These are phyloP conservation scores for Menidia menidia DNA, from an alignment of 2,797 vertebrate species.

Conservation along the genomic window DNA sequence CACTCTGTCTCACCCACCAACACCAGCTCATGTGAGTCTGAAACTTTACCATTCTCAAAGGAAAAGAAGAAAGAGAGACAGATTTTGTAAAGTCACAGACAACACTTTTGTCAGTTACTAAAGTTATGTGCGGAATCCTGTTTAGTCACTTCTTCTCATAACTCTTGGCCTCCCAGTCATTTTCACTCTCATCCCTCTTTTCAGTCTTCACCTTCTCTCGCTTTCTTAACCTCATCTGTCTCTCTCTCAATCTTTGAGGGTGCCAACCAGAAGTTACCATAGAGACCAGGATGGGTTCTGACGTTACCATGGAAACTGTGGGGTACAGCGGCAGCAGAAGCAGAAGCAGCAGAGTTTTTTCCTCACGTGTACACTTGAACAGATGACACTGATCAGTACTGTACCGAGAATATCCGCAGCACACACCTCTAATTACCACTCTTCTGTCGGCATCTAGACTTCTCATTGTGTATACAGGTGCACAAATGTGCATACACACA, in stretches of 20 bases:
- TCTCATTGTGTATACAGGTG: conserved; percentile 46
- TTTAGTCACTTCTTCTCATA: background rate
- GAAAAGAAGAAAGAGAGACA: conserved; percentile 3
- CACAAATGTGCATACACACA: conserved; percentile 13
- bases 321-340: conserved; percentile 71
- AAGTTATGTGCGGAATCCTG: conserved; percentile 15
- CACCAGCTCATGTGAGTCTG: background rate
- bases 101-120: background rate
- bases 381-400: conserved; percentile 67
- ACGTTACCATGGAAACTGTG: conserved; percentile 85
- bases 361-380: conserved; percentile 30
- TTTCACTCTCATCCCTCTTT: conserved; percentile 27
- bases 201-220: conserved; percentile 47
- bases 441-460: conserved; percentile 48
- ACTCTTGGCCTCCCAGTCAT: conserved; percentile 2
- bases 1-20: background rate
- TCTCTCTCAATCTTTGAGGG: conserved; percentile 59
- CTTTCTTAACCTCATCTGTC: conserved; percentile 41
- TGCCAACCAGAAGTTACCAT: conserved; percentile 83
- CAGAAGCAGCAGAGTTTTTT: conserved; percentile 34
- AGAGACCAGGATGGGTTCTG: conserved; percentile 81
- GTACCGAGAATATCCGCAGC: conserved; percentile 68
- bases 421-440: conserved; percentile 65
- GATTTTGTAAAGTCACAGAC: background rate
- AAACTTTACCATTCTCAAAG: conserved; percentile 7